These are phyloP conservation scores for Lithophane socia DNA, from an alignment of 2,888 invertebrate species.

Conservation along the genomic window DNA sequence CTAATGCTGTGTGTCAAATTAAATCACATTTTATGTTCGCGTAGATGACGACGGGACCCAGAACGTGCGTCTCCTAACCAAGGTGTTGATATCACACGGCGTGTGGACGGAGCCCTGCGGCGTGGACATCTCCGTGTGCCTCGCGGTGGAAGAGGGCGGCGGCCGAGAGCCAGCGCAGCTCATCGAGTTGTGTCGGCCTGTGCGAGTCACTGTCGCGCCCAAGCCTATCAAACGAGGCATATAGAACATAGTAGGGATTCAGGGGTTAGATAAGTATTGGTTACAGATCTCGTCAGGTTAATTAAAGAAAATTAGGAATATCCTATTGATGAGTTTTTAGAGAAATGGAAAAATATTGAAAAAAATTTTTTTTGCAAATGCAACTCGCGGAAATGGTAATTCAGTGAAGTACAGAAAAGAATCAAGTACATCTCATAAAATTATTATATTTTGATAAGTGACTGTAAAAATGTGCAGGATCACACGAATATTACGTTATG, in stretches of 20 bases:
- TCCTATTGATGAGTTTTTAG: not conserved
- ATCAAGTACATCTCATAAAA: slow-evolving; percentile 24
- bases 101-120: slow-evolving; percentile 98
- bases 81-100: slow-evolving; percentile 96
- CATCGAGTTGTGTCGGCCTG: slow-evolving; percentile 96
- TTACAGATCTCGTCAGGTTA: not conserved
- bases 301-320: not conserved
- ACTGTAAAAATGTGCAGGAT: slow-evolving; percentile 22
- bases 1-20: not conserved
- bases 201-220: slow-evolving; percentile 96
- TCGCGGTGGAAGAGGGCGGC: slow-evolving; percentile 92
- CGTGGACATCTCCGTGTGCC: slow-evolving; percentile 95
- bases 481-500: slow-evolving; percentile 20
- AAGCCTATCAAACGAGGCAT: slow-evolving; percentile 96
- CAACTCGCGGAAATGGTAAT: not conserved
- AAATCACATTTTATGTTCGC: not conserved
- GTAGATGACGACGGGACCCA: slow-evolving; percentile 90
- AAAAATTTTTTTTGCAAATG: not conserved
- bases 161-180: slow-evolving; percentile 85
- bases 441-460: slow-evolving; percentile 8
- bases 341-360: not conserved
- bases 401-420: not conserved
- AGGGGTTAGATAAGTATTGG: not conserved
- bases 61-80: slow-evolving; percentile 94
- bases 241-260: slow-evolving; percentile 59